Conservation (phyloP, 2,888 invertebrate genomes). For the Xiphydria camelus region DNA sequence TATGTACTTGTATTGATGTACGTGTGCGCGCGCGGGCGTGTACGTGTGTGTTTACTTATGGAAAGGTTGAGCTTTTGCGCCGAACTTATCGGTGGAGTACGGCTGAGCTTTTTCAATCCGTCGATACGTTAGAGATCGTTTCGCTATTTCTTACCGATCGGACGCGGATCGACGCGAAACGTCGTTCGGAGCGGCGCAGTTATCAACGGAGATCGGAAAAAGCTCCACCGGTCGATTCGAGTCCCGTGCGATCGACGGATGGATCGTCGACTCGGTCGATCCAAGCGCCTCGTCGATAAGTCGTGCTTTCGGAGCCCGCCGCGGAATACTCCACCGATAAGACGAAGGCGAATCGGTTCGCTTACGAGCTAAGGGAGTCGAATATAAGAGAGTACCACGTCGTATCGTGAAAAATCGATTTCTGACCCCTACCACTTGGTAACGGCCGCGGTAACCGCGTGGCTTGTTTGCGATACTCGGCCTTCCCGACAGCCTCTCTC, state of each 20-base stretch:
- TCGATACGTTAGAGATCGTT: too few relatives aligned
- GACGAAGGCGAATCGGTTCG: constrained; percentile 8
- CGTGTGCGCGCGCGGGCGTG: constrained; percentile 5
- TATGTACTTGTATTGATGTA: constrained; percentile 17
- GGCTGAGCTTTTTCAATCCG: too few relatives aligned
- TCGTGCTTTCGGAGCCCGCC: too few relatives aligned
- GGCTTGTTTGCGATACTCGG: constrained; percentile 9
- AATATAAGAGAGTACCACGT: constrained; percentile 25
- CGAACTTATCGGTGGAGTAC: too few relatives aligned
- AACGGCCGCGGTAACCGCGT: constrained; percentile 13
- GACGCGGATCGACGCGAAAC: too few relatives aligned
- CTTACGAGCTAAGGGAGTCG: constrained; percentile 27
- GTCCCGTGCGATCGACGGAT: too few relatives aligned
- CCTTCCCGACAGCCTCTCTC: constrained; percentile 9
- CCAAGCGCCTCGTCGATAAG: too few relatives aligned
- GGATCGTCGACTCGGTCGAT: too few relatives aligned
- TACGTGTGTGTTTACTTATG: constrained; percentile 21
- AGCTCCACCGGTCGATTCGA: too few relatives aligned
- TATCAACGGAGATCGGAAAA: too few relatives aligned
- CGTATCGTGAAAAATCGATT: constrained; percentile 33
- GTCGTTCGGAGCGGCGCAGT: too few relatives aligned
- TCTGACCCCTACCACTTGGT: constrained; percentile 38
- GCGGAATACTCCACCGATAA: constrained; percentile 17
- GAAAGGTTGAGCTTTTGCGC: constrained; percentile 2
- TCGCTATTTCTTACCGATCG: too few relatives aligned